These are phyloP conservation scores for Sebastes baramenuke DNA, from an alignment of 2,797 vertebrate species.

Conservation along the genomic window DNA sequence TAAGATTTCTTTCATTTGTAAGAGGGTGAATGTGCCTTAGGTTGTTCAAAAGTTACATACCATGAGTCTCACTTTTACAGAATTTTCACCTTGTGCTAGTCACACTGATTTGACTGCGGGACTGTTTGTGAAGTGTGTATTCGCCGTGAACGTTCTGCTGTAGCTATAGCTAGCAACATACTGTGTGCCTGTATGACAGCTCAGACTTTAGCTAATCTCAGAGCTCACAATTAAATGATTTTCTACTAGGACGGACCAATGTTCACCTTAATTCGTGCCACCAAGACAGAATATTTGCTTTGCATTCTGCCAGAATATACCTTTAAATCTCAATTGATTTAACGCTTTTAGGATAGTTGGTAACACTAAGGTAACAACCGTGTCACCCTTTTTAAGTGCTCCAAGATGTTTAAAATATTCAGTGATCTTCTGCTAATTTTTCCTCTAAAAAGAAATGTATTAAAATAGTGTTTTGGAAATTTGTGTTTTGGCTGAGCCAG, in stretches of 20 bases:
- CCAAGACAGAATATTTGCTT: neutral
- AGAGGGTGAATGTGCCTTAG: neutral
- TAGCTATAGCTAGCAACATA: neutral
- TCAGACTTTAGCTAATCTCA: neutral
- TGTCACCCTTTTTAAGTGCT: neutral
- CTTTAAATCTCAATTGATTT: neutral
- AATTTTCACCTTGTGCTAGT: neutral
- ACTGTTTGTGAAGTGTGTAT: neutral
- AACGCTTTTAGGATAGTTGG: neutral
- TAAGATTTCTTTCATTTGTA: neutral
- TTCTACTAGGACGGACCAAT: neutral
- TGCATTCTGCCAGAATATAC: neutral
- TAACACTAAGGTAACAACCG: neutral
- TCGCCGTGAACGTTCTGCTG: neutral
- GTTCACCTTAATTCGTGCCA: neutral
- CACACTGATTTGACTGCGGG: neutral
- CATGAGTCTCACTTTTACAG: rapidly evolving
- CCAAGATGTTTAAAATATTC: neutral
- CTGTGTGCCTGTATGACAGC: neutral
- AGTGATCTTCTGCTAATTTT: neutral
- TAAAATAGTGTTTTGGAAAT: neutral
- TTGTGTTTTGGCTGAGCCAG: constrained; percentile 68
- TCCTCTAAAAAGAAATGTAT: neutral
- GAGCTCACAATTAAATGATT: neutral
- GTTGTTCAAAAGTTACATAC: neutral